Percentiles rank a stretch among this genome's conserved stretches.
Evolutionary conservation across 2,797 vertebrate genomes (phyloP).

Genomic region (Mus caroli): DNA sequence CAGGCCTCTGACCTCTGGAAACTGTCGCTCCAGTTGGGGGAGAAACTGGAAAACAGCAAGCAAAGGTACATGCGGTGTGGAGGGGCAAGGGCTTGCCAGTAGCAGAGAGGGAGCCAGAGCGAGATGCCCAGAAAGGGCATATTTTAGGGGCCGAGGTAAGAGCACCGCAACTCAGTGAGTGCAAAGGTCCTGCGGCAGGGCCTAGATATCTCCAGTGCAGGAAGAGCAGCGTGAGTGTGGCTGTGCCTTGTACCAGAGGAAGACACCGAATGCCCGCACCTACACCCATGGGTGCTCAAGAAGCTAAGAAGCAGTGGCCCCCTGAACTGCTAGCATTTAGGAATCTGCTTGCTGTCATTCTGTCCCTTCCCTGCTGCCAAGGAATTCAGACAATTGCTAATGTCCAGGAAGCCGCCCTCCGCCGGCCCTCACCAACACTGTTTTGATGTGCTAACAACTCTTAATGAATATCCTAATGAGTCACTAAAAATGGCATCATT

Average conservation of each 20-base stretch:
- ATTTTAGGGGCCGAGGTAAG: not conserved
- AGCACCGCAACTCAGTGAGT: not conserved
- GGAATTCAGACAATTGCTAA: slow-evolving; percentile 62
- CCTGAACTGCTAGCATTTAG: not conserved
- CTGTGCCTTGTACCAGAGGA: not conserved
- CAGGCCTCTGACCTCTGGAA: not conserved
- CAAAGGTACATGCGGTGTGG: not conserved
- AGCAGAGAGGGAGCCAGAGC: not conserved
- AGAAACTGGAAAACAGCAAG: not conserved
- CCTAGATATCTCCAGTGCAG: not conserved
- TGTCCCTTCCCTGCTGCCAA: slow-evolving; percentile 47
- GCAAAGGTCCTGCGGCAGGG: not conserved
- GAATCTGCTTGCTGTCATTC: slow-evolving; percentile 49
- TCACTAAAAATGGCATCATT: slow-evolving; percentile 84
- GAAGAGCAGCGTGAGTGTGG: not conserved
- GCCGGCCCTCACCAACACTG: slow-evolving; percentile 73
- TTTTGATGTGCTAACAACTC: slow-evolving; percentile 82
- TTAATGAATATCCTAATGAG: slow-evolving; percentile 82
- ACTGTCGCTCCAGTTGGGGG: not conserved
- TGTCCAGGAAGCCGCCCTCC: slow-evolving; percentile 69
- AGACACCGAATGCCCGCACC: not conserved
- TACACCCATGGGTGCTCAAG: not conserved
- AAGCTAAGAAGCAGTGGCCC: not conserved
- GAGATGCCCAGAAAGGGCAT: not conserved
- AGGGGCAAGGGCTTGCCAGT: not conserved